phyloP scores from a whole-genome alignment of 2,888 invertebrate species.

The Zygothrica quintamaculata region DNA sequence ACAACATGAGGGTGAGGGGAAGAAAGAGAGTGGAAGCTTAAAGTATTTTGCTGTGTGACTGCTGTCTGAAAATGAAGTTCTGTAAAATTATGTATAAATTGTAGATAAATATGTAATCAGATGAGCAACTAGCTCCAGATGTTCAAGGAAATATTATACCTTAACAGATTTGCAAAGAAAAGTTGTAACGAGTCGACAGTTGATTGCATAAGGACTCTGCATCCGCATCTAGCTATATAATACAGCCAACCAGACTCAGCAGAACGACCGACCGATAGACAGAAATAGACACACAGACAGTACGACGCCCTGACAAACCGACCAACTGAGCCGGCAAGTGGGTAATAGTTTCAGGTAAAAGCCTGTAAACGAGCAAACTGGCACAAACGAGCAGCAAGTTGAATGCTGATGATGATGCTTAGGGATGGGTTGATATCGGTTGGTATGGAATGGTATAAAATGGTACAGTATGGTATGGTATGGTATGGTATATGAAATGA shows the following conservation, averaged over 20 bases:
- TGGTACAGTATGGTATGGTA: too few species aligned
- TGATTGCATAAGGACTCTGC: constrained; percentile 71
- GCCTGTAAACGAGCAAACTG: constrained; percentile 81
- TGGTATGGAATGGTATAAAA: too few species aligned
- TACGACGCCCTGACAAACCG: constrained; percentile 26
- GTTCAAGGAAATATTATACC: constrained; percentile 61
- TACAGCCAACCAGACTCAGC: constrained; percentile 43
- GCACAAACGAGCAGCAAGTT: constrained; percentile 75
- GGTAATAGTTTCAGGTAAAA: constrained; percentile 81
- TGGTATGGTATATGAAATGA: too few species aligned
- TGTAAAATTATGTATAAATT: constrained; percentile 75
- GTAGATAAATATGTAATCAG: constrained; percentile 79
- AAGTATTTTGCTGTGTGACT: constrained; percentile 50
- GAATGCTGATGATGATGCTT: constrained; percentile 50
- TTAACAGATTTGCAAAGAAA: constrained; percentile 61
- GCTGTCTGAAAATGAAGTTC: constrained; percentile 45
- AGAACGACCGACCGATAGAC: constrained; percentile 18
- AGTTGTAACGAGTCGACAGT: constrained; percentile 71
- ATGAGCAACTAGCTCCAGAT: constrained; percentile 71
- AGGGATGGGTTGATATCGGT: too few species aligned
- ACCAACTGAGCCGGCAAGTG: constrained; percentile 63
- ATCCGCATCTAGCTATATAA: constrained; percentile 48
- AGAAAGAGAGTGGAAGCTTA: too few species aligned
- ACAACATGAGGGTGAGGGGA: too few species aligned
- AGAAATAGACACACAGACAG: constrained; percentile 4